Evolutionary conservation across 2,797 vertebrate species (phyloP).

Genomic region (Sebastes minor): DNA sequence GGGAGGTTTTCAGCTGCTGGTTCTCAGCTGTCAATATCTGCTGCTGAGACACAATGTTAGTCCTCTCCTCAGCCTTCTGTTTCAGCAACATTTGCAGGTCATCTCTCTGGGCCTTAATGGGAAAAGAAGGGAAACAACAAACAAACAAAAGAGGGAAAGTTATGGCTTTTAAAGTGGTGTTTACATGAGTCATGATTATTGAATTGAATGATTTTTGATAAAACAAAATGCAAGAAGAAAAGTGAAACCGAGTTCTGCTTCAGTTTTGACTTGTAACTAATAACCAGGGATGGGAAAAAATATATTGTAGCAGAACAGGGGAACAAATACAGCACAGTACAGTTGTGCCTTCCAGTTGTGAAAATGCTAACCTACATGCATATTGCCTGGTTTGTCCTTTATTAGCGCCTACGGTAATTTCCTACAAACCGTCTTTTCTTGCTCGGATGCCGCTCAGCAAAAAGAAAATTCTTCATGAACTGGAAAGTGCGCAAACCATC

Average conservation of each 20-base stretch:
- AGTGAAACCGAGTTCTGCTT: not conserved
- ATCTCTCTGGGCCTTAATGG: constrained; percentile 81
- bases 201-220: not conserved
- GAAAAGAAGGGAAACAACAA: constrained; percentile 7
- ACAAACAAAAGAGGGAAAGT: not conserved
- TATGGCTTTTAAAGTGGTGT: not conserved
- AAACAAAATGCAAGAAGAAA: not conserved
- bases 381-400: not conserved
- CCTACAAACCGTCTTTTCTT: not conserved
- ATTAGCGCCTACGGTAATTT: not conserved
- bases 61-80: constrained; percentile 79
- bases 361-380: not conserved
- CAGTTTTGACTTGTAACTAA: not conserved
- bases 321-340: no score
- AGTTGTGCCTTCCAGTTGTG: not conserved
- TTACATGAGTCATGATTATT: not conserved
- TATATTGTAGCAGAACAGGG: no score
- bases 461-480: not conserved
- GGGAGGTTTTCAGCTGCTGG: constrained; percentile 83
- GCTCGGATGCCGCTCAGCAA: not conserved
- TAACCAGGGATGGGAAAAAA: not conserved
- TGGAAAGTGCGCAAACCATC: not conserved
- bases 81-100: constrained; percentile 82
- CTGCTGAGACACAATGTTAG: constrained; percentile 80
- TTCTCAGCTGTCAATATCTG: constrained; percentile 86